Conservation (phyloP, 1,140 invertebrate genomes). For the Akabosia matsudoensis region DNA sequence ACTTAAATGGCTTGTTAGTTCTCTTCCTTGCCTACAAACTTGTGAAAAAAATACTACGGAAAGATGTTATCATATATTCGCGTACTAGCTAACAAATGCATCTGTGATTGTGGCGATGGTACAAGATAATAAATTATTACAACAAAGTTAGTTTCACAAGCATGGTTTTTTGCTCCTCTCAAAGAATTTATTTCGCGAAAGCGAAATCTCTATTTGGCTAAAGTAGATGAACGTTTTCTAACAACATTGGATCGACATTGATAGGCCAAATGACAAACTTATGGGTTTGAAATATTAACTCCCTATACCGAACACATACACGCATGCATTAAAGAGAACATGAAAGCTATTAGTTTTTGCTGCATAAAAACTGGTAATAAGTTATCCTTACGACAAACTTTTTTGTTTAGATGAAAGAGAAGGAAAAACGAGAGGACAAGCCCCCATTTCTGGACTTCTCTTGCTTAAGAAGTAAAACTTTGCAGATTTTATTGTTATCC, state of each 20-base stretch:
- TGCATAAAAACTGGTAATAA: neutral
- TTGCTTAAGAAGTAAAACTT: conserved; percentile 75
- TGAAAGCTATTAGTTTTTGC: neutral
- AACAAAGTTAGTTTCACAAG: neutral
- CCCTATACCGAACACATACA: neutral
- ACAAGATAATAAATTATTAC: neutral
- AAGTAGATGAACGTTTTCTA: conserved; percentile 11
- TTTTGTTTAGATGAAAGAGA: conserved; percentile 47
- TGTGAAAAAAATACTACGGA: neutral
- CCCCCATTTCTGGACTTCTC: conserved; percentile 82
- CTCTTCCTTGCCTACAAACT: too few species aligned
- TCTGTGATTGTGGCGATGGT: neutral
- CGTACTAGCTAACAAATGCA: neutral
- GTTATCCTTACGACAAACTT: neutral
- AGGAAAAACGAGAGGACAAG: conserved; percentile 61
- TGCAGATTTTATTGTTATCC: conserved; percentile 76
- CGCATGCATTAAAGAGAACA: too few species aligned
- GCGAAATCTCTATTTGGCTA: neutral
- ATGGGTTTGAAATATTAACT: neutral
- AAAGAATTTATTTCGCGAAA: neutral
- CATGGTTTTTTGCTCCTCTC: too few species aligned
- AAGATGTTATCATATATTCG: neutral
- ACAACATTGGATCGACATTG: neutral
- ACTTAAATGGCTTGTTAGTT: too few species aligned
- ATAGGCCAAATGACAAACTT: neutral